Evolutionary conservation across 2,888 invertebrate genomes (phyloP).

Genomic region (Agrypnus murinus): DNA sequence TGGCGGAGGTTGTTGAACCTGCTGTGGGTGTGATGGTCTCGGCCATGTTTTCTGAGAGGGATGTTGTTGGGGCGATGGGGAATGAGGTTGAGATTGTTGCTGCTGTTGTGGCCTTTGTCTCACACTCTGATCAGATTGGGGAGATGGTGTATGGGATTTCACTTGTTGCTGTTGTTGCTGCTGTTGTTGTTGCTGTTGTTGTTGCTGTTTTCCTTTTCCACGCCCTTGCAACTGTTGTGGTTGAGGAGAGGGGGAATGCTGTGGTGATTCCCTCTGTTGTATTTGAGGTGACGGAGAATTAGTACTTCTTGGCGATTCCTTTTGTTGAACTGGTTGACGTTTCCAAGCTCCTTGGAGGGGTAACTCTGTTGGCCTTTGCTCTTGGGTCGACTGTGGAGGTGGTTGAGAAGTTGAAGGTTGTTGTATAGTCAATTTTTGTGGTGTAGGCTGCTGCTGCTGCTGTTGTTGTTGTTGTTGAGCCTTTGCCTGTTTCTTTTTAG

Average conservation of each 20-base stretch:
- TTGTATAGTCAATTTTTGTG: neutral
- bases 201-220: neutral
- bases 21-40: too few species aligned
- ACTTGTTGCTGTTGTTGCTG: neutral
- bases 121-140: neutral
- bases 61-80: neutral
- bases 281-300: neutral
- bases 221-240: neutral
- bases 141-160: neutral
- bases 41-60: too few species aligned
- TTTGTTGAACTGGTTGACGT: neutral
- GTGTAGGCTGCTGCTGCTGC: neutral
- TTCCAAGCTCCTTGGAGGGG: neutral
- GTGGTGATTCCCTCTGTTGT: neutral
- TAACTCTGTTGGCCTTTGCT: neutral
- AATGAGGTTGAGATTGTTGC: neutral
- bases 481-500: constrained; percentile 25
- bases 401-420: neutral
- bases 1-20: neutral
- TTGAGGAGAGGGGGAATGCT: neutral
- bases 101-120: neutral
- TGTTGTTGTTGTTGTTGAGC: constrained; percentile 29
- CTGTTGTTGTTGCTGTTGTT: neutral
- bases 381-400: neutral
- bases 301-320: neutral